Base-by-base conservation (phyloP, 2,113 vertebrate genomes). In the Tragelaphus strepsiceros region DNA sequence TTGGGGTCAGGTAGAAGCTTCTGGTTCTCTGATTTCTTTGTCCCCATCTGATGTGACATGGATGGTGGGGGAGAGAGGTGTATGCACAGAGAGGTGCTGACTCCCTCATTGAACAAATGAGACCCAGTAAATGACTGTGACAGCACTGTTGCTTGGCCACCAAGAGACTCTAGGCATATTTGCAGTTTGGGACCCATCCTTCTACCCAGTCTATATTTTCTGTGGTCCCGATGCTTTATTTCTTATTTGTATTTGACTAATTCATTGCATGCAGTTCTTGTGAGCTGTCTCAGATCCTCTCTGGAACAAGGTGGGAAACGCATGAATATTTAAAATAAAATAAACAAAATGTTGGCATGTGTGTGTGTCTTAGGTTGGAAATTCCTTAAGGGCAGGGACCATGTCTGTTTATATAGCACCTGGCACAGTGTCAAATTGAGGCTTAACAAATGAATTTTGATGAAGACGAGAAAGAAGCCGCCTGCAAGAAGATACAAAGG, bases 261-360 rank as follows among this genome's bases (percentile, higher is more conserved):
- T 81, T 78, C 71, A 61, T 77, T 54, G 58, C 58, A 54, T 90
- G 92, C 39, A 46, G 96, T 97, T 96, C 94, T 71, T 86, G 43
- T 64, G 90, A 97, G 93, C 39, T 94, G n/a, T 84, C 83, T 91
- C 93, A 74, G 95, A 84, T 80, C 64, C 86, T 94, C 93, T 81
- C 61, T n/a, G 78, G 93, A 94, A 90, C 83, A 87, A 96, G 77
- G 91, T 96, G 61, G n/a, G 83, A 93, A 98, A 97, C 94, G 89
- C 62, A 98, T 98, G 96, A 98, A 97, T 98, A 97, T 96, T 96
- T 98, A 98, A 97, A 97, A 74, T 88, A 97, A 97, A 96, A 96
- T 93, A 97, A 97, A 97, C 97, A 97, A 81, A 97, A 89, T 90
- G 78, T 80, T 61, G 64, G 81, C 71, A 49, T 84, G 82, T 74